Evolutionary conservation across 2,797 vertebrate species (phyloP).

Genomic region (Triplophysa yarkandensis): DNA sequence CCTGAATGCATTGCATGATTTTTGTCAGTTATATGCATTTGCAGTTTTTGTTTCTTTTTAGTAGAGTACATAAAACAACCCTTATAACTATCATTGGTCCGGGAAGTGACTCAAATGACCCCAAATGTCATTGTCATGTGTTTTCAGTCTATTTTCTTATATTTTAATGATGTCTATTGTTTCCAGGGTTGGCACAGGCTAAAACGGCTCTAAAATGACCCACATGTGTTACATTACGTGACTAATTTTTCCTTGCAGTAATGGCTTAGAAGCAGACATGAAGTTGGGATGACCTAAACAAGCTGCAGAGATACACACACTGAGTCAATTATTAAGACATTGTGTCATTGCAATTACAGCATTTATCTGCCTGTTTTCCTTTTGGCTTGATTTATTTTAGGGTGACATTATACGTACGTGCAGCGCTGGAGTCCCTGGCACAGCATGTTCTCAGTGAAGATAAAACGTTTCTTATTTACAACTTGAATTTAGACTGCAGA

Average conservation of each 20-base stretch:
- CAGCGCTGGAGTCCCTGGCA: neutral
- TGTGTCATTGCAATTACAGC: constrained; percentile 43
- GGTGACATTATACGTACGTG: constrained; percentile 1
- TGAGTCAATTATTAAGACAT: constrained; percentile 54
- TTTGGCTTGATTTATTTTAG: constrained; percentile 26
- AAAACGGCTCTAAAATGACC: constrained; percentile 63
- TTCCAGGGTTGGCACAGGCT: constrained; percentile 65
- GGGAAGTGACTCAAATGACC: constrained; percentile 59
- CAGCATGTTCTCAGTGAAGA: constrained; percentile 7
- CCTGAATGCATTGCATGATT: constrained; percentile 18
- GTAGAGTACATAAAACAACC: constrained; percentile 16
- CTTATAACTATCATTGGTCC: constrained; percentile 22
- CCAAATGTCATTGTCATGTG: constrained; percentile 62
- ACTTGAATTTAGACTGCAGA: constrained; percentile 4
- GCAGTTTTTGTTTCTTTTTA: constrained; percentile 5
- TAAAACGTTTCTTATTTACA: neutral
- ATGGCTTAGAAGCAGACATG: constrained; percentile 50
- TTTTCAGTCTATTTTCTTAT: constrained; percentile 60
- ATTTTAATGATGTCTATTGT: constrained; percentile 61
- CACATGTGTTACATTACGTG: constrained; percentile 65
- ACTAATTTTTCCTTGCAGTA: constrained; percentile 59
- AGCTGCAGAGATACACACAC: constrained; percentile 48
- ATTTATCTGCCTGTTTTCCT: constrained; percentile 42
- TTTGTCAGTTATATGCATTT: constrained; percentile 27
- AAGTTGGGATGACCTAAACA: constrained; percentile 54